Evolutionary conservation across 2,797 vertebrate genomes (phyloP).

Genomic region (Clarias laeviceps): DNA sequence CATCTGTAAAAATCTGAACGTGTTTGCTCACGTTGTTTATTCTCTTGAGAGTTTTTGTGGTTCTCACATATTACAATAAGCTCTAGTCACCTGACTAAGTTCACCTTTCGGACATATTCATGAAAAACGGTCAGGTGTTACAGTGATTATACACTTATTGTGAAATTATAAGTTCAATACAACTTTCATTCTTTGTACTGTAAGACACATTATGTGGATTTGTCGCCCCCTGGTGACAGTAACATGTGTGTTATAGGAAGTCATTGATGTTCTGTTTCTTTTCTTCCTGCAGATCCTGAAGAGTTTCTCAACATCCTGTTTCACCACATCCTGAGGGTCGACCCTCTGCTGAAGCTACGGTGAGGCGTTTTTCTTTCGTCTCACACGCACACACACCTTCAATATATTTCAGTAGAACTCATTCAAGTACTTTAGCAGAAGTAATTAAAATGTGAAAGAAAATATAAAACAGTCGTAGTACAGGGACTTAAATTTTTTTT

Average conservation of each 20-base stretch:
- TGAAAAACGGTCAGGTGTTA: too few species aligned
- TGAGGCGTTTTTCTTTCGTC: conserved; percentile 56
- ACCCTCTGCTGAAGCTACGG: conserved; percentile 95
- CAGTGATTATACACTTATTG: too few species aligned
- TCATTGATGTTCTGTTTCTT: neutral
- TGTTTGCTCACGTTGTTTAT: too few species aligned
- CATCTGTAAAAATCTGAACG: too few species aligned
- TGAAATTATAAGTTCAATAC: too few species aligned
- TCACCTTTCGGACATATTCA: too few species aligned
- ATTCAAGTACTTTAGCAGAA: neutral
- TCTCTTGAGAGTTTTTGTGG: too few species aligned
- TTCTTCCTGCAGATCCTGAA: conserved; percentile 84
- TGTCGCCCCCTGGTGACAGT: conserved; percentile 21
- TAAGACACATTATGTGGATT: neutral
- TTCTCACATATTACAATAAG: too few species aligned
- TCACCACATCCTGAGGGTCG: conserved; percentile 96
- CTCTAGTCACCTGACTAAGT: too few species aligned
- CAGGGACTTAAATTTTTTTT: neutral
- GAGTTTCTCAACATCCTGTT: conserved; percentile 98
- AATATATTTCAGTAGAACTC: neutral
- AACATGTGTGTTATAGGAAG: neutral
- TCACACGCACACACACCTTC: too few species aligned
- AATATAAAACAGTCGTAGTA: neutral
- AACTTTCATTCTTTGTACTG: too few species aligned
- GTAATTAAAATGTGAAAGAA: neutral